Evolutionary conservation across 2,113 vertebrate species (phyloP).

Genomic region (Andinoacara biseriatus): DNA sequence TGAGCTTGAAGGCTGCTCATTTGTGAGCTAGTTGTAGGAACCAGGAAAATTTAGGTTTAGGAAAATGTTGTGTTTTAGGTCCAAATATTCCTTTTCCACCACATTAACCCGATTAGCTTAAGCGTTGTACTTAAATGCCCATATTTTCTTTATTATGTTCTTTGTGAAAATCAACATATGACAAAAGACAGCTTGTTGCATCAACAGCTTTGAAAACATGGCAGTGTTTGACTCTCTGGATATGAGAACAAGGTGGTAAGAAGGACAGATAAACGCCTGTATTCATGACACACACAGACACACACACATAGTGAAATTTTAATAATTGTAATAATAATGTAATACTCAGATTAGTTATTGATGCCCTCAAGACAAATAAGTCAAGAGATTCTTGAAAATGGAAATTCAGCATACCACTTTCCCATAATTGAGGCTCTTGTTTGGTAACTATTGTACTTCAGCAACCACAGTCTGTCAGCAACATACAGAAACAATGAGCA

Average conservation of each 20-base stretch:
- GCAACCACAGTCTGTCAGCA: neutral
- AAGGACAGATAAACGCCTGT: neutral
- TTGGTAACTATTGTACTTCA: neutral
- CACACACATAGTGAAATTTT: no score
- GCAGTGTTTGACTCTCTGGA: neutral
- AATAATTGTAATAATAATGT: no score
- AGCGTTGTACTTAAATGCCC: neutral
- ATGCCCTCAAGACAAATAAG: neutral
- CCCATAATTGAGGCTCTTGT: neutral
- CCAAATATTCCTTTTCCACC: neutral
- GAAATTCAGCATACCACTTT: neutral
- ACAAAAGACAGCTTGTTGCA: neutral
- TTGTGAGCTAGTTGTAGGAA: neutral
- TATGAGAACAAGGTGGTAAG: neutral
- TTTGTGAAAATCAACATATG: neutral
- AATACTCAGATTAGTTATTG: neutral
- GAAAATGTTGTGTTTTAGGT: neutral
- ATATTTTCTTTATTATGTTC: neutral
- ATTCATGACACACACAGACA: neutral
- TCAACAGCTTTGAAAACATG: neutral
- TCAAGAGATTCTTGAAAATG: neutral
- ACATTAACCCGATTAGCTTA: neutral
- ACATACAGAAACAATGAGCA: neutral
- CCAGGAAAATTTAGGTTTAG: neutral
- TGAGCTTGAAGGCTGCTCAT: neutral